A percentile compares a stretch with the other conserved stretches of the same genome.
phyloP scores from a whole-genome alignment of 1,140 invertebrate species.

The Metaphire vulgaris region DNA sequence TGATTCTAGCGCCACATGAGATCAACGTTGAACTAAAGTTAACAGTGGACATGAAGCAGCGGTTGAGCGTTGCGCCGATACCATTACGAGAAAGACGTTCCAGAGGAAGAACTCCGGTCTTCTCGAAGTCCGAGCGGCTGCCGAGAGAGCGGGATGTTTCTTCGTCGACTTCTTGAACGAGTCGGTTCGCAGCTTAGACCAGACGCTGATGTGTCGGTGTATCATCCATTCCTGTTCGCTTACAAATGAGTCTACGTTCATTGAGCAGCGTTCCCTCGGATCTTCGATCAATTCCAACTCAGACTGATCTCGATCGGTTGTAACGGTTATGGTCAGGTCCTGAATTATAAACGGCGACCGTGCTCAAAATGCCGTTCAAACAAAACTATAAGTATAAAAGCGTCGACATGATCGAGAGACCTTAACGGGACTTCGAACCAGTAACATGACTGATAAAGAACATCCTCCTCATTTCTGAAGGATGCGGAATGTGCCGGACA shows the following conservation, averaged over 20 bases:
- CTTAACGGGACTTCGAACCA: no score
- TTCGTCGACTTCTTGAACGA: constrained; percentile 30
- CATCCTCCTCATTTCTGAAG: no score
- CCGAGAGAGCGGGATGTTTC: constrained; percentile 43
- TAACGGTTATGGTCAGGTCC: constrained; percentile 51
- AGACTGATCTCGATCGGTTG: constrained; percentile 44
- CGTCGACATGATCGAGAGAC: no score
- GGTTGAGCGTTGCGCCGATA: background rate
- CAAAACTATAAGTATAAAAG: no score
- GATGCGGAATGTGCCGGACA: no score
- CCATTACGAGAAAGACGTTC: constrained; percentile 32
- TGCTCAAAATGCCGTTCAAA: no score
- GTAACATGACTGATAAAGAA: no score
- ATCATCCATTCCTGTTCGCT: constrained; percentile 46
- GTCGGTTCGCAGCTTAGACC: no score
- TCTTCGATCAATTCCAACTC: constrained; percentile 50
- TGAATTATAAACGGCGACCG: constrained; percentile 34
- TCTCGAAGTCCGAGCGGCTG: constrained; percentile 29
- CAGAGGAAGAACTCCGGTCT: constrained; percentile 30
- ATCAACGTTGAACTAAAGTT: no score
- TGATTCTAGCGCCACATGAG: no score
- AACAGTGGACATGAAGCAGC: no score
- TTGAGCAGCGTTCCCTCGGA: constrained; percentile 44
- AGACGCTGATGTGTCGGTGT: constrained; percentile 23
- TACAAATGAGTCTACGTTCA: constrained; percentile 50